Evolutionary conservation across 2,888 invertebrate genomes (phyloP).

Genomic region (Caprella mutica): DNA sequence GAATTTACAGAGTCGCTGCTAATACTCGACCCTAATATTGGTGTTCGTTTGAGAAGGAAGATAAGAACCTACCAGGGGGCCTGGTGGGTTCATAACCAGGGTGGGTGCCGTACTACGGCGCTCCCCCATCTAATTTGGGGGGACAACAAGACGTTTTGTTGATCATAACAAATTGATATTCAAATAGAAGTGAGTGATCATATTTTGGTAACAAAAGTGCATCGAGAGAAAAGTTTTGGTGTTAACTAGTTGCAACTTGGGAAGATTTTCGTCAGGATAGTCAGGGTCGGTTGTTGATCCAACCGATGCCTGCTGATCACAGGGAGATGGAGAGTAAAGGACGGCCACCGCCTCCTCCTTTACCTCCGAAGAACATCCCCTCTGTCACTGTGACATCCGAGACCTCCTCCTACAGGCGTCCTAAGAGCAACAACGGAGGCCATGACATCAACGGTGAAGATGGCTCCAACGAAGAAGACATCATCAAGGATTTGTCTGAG

Average conservation of each 20-base stretch:
- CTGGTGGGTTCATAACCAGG: too few relatives aligned
- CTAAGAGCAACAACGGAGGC: too few relatives aligned
- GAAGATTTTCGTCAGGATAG: too few relatives aligned
- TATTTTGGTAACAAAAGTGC: too few relatives aligned
- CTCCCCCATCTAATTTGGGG: conserved; percentile 9
- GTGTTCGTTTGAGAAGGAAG: not conserved
- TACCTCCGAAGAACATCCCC: conserved; percentile 10
- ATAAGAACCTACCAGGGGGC: too few relatives aligned
- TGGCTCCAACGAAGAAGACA: not conserved
- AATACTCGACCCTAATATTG: not conserved
- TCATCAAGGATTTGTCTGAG: conserved; percentile 1
- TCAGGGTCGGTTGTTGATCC: too few relatives aligned
- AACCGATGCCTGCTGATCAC: conserved; percentile 8
- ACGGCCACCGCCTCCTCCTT: conserved; percentile 7
- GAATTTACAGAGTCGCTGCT: too few relatives aligned
- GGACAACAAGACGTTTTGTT: conserved; percentile 4
- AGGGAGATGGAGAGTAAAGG: conserved; percentile 2
- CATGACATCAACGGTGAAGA: conserved; percentile 3
- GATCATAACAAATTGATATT: too few relatives aligned
- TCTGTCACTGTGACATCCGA: conserved; percentile 7
- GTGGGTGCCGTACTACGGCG: not conserved
- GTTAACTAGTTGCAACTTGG: too few relatives aligned
- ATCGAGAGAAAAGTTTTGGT: too few relatives aligned
- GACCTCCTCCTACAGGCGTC: not conserved
- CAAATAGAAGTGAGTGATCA: too few relatives aligned